Percentiles rank a stretch among this genome's conserved stretches.
Evolutionary conservation across 2,113 vertebrate species (phyloP).

Genomic region (Cisticola juncidis): DNA sequence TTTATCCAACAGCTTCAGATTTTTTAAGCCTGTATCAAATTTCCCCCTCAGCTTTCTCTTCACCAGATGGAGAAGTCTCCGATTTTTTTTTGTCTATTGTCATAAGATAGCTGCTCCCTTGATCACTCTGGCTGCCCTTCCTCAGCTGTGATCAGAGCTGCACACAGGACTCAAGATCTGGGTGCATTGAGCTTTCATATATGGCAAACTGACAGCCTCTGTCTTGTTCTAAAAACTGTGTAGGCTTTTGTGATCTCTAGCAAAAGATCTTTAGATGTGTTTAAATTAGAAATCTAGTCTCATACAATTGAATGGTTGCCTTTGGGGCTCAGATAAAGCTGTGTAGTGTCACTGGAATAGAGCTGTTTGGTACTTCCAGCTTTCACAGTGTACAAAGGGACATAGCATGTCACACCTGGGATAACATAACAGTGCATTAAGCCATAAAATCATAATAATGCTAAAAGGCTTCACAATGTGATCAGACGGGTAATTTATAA

Average conservation of each 20-base stretch:
- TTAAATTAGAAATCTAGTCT: slow-evolving; percentile 27
- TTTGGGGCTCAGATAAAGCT: slow-evolving; percentile 39
- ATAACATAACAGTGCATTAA: neutral
- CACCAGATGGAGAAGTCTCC: neutral
- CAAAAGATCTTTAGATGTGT: slow-evolving; percentile 25
- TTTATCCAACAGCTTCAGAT: slow-evolving; percentile 20
- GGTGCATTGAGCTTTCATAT: neutral
- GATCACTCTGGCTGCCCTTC: neutral
- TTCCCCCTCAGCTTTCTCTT: neutral
- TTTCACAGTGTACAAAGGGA: neutral
- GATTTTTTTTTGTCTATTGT: slow-evolving; percentile 12
- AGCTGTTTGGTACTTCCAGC: slow-evolving; percentile 2
- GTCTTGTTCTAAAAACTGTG: slow-evolving; percentile 29
- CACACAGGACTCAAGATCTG: neutral
- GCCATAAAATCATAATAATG: neutral
- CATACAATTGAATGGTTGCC: neutral
- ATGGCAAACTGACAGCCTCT: neutral
- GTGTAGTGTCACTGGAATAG: slow-evolving; percentile 3
- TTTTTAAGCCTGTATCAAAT: slow-evolving; percentile 14
- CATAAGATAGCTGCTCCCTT: neutral
- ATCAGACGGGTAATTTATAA: neutral
- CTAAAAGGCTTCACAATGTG: neutral
- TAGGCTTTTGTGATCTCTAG: neutral
- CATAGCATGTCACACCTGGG: neutral
- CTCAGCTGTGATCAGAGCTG: neutral